Evolutionary conservation across 1,140 invertebrate species (phyloP).

Genomic region (Acyrthosiphon pisum): DNA sequence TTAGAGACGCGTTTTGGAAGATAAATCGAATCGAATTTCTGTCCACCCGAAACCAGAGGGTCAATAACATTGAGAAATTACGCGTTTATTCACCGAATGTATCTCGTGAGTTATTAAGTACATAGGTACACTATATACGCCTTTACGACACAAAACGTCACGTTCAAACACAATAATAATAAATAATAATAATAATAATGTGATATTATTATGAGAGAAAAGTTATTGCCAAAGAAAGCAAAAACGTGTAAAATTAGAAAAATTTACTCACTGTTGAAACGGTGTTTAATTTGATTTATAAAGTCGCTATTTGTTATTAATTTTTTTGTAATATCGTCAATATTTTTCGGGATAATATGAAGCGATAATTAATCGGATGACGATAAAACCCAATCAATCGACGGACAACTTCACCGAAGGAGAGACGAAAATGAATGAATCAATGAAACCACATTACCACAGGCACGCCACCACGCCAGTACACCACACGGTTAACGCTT

Average conservation of each 20-base stretch:
- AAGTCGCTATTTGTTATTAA: background rate
- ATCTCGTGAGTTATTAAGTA: background rate
- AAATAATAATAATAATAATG: background rate
- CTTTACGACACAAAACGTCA: background rate
- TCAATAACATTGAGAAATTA: background rate
- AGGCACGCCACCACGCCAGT: background rate
- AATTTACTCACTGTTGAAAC: constrained; percentile 24
- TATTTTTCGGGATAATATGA: background rate
- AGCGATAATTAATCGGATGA: background rate
- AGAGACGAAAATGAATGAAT: background rate
- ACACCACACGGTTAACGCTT: background rate
- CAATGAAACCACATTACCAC: background rate
- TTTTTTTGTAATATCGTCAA: background rate
- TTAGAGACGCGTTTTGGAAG: background rate
- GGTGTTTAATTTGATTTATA: constrained; percentile 23
- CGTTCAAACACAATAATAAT: background rate
- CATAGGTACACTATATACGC: background rate
- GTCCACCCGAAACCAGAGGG: background rate
- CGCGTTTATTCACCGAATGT: background rate
- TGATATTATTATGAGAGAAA: background rate
- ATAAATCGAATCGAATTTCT: background rate
- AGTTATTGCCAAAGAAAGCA: background rate
- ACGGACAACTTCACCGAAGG: background rate
- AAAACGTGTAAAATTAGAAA: background rate
- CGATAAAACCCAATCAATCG: background rate